Percentiles rank a stretch among this genome's conserved stretches.
Evolutionary conservation across 2,797 vertebrate genomes (phyloP).

Genomic region (Sardinella longiceps): DNA sequence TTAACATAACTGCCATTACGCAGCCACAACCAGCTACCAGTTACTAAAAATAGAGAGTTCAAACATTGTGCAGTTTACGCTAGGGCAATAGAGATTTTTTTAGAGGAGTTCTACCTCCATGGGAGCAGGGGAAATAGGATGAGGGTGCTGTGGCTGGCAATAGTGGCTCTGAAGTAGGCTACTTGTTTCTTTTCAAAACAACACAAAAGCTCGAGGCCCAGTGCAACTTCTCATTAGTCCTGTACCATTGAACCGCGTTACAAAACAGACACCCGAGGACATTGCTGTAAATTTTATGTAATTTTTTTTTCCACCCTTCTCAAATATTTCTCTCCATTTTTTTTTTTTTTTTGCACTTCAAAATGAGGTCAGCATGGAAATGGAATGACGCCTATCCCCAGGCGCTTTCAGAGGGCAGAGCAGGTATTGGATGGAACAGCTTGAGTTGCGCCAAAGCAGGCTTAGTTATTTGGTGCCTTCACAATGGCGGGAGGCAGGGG

Average conservation of each 20-base stretch:
- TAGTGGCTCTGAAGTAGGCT: neutral
- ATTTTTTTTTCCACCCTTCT: neutral
- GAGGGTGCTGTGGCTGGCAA: neutral
- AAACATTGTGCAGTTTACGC: neutral
- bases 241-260: neutral
- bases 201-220: neutral
- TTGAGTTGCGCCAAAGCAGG: constrained; percentile 48
- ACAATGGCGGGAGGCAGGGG: constrained; percentile 44
- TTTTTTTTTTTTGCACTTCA: neutral
- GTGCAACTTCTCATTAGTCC: constrained; percentile 1
- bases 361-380: constrained; percentile 17
- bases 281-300: neutral
- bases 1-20: neutral
- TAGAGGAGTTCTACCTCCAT: neutral
- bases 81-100: neutral
- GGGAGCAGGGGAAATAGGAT: neutral
- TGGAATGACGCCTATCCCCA: neutral
- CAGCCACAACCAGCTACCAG: neutral
- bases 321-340: neutral
- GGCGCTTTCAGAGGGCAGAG: constrained; percentile 16
- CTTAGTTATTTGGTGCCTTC: constrained; percentile 44
- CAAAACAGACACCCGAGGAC: neutral
- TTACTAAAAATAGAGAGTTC: neutral
- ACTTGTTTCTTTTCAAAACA: constrained; percentile 13
- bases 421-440: constrained; percentile 40